Evolutionary conservation across 2,113 vertebrate genomes (phyloP).

Genomic region (Istiophorus platypterus): DNA sequence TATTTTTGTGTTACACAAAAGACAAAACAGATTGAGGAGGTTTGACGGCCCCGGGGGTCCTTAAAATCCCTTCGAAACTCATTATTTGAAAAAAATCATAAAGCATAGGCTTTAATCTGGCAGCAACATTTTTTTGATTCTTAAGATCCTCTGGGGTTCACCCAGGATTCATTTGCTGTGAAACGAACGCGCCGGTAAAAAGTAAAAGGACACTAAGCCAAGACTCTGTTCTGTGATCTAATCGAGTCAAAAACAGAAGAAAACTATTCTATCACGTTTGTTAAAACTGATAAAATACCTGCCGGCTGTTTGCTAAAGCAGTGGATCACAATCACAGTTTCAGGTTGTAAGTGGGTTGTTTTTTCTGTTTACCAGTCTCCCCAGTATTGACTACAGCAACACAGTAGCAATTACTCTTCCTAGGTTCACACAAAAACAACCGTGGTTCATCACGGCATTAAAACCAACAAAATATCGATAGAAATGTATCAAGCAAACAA

Average conservation of each 20-base stretch:
- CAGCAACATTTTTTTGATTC: slow-evolving; percentile 40
- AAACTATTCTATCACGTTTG: neutral
- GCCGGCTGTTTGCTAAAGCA: slow-evolving; percentile 23
- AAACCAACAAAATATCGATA: neutral
- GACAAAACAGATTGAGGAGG: neutral
- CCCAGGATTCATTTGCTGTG: neutral
- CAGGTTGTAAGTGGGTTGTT: neutral
- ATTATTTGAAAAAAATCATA: slow-evolving; percentile 9
- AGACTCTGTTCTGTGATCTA: neutral
- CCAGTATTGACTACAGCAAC: neutral
- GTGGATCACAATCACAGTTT: neutral
- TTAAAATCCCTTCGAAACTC: neutral
- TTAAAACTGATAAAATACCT: slow-evolving; percentile 4
- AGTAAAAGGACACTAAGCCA: slow-evolving; percentile 9
- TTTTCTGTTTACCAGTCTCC: neutral
- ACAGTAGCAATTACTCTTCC: neutral
- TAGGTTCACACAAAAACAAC: neutral
- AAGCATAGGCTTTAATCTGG: slow-evolving; percentile 15
- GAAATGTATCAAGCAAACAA: neutral
- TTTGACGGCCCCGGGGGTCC: neutral
- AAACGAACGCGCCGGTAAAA: neutral
- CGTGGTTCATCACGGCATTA: neutral
- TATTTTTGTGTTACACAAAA: neutral
- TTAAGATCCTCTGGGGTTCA: slow-evolving; percentile 22
- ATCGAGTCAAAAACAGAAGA: neutral